phyloP scores from a whole-genome alignment of 2,888 invertebrate species.

The Horisme vitalbata region DNA sequence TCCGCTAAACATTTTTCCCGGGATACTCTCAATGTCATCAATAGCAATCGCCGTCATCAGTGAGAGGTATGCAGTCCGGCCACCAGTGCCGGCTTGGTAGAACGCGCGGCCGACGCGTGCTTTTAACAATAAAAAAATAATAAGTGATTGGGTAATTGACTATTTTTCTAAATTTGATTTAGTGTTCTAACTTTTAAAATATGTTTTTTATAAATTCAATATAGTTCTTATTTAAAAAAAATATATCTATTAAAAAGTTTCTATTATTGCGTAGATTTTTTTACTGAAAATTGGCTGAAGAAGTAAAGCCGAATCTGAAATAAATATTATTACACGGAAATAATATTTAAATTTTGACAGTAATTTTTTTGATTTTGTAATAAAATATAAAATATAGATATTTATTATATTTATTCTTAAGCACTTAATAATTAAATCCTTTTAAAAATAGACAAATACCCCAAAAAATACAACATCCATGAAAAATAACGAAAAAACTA shows the following conservation, averaged over 20 bases:
- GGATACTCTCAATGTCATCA: neutral
- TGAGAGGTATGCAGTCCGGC: neutral
- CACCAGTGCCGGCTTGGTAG: neutral
- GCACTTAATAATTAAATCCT: neutral
- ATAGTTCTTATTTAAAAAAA: too few species aligned
- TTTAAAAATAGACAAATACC: neutral
- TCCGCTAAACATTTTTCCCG: neutral
- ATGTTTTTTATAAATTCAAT: neutral
- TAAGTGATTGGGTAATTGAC: neutral
- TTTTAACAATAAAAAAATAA: neutral
- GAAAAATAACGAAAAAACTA: too few species aligned
- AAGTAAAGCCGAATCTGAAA: too few species aligned
- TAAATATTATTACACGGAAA: too few species aligned
- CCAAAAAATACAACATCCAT: too few species aligned
- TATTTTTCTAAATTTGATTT: slow-evolving; percentile 1
- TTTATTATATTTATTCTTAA: too few species aligned
- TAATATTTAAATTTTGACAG: too few species aligned
- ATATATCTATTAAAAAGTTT: too few species aligned
- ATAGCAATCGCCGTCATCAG: neutral
- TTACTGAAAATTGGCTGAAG: too few species aligned
- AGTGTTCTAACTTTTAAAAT: neutral
- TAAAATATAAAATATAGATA: too few species aligned
- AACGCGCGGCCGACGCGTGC: slow-evolving; percentile 5
- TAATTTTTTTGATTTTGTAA: too few species aligned
- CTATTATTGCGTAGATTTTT: too few species aligned